A percentile compares a stretch with the other conserved stretches of the same genome.
These are phyloP conservation scores for Bergia sp. DNA, from an alignment of 92 coral and sea anemone genomes.

Conservation along the genomic window DNA sequence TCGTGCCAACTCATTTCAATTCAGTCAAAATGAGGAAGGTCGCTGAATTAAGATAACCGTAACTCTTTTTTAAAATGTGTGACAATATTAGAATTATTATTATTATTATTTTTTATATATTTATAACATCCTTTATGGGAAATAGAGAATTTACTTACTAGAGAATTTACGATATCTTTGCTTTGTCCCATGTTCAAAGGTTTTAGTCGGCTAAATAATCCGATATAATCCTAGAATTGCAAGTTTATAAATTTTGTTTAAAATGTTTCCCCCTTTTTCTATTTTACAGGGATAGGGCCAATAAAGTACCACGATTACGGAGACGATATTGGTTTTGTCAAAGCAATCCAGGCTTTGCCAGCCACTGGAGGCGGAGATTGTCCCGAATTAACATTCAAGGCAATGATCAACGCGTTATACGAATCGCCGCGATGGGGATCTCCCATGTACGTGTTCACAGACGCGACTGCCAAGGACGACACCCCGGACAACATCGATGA, in stretches of 20 bases:
- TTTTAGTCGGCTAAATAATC: not conserved
- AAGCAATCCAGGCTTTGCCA: constrained; percentile 62
- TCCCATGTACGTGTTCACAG: constrained; percentile 94
- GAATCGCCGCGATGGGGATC: constrained; percentile 79
- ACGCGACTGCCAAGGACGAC: constrained; percentile 87
- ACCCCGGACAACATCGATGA: constrained; percentile 63
- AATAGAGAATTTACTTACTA: no score
- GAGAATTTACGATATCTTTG: no score
- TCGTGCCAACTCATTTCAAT: no score
- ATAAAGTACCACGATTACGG: constrained; percentile 50
- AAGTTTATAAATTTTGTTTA: not conserved
- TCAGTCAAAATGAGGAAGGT: no score
- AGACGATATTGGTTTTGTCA: constrained; percentile 59
- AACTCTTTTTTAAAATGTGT: no score
- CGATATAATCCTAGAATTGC: not conserved
- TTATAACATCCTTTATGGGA: no score
- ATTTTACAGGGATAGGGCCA: constrained; percentile 40
- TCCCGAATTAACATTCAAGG: constrained; percentile 76
- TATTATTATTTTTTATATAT: no score
- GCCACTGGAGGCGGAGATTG: constrained; percentile 90
- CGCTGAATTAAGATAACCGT: no score
- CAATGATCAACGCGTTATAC: constrained; percentile 70
- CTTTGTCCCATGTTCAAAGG: no score
- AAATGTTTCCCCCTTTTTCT: not conserved
- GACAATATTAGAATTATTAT: no score